Evolutionary conservation across 2,888 invertebrate species (phyloP), one percentile per base, ranked within the genome.

Genomic region (Anodontia alba): DNA sequence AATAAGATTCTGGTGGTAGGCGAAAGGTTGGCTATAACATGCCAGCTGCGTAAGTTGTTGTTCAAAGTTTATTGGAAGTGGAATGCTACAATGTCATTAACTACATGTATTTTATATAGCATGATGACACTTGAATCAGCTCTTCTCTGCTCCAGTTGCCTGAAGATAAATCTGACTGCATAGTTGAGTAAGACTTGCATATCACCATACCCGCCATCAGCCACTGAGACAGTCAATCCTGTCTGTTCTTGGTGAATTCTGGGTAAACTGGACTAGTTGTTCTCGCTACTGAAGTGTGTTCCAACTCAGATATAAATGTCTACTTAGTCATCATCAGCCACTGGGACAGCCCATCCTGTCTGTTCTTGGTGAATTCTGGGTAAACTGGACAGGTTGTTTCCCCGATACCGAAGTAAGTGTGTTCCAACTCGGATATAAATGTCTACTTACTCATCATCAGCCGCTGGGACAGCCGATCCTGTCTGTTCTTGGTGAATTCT

Each of bases 391-490:
- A 93, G 92, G 83, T 93, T 92, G 84, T 92, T 97, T n/a, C n/a
- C 88, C 97, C 97, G 91, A 97, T 96, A 72, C 98, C 98, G 91
- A 98, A 98, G 87, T 98, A 96, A 0, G 97, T 97, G 93, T 98
- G 98, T 91, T 99, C 99, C 91, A 99, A 95, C 91, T 97, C 97
- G 3, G 98, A 97, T 8, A 99, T 97, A 93, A 98, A 98, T 51
- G 5, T 54, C 10, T 26, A 78, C 80, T 66, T 73, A 88, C 83
- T 74, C 79, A 66, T 88, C 79, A 20, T 70, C 70, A 38, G 42
- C 51, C 1, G 73, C 57, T 26, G 78, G 51, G 15, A 72, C 66
- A n/a, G 72, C 74, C n/a, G 33, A 17, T 33, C 33, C 62, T 33
- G 62, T 17, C 33, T 62, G 88, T 80, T 86, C 89, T 49, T 88